Evolutionary conservation across 1,140 invertebrate species (phyloP).

Genomic region (Colletes gigas): DNA sequence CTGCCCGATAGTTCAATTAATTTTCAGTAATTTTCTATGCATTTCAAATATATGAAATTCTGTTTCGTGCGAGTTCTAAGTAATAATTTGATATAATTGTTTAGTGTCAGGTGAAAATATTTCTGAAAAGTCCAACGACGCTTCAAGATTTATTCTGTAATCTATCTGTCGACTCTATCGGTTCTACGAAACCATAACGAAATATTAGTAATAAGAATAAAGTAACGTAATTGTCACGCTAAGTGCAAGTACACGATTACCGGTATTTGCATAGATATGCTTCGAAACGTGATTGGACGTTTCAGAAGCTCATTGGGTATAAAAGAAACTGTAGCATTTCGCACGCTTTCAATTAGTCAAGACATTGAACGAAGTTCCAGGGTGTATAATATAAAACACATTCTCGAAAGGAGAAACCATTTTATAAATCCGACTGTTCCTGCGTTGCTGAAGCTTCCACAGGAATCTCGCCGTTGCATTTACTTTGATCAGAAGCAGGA

Average conservation of each 20-base stretch:
- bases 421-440: conserved; percentile 46
- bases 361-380: conserved; percentile 28
- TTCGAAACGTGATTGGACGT: neutral
- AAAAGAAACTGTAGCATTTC: conserved; percentile 34
- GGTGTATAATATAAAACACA: conserved; percentile 45
- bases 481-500: conserved; percentile 35
- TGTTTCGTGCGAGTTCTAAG: conserved; percentile 7
- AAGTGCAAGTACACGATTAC: neutral
- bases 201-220: too few relatives aligned
- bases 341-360: conserved; percentile 6
- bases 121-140: conserved; percentile 24
- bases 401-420: conserved; percentile 11
- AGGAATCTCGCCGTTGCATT: conserved; percentile 46
- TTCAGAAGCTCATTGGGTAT: conserved; percentile 12
- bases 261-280: neutral
- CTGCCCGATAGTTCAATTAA: neutral
- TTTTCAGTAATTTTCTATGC: conserved; percentile 13
- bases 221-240: neutral
- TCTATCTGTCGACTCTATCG: too few relatives aligned
- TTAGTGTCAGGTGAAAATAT: neutral
- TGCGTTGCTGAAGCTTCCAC: neutral
- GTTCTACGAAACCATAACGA: too few relatives aligned
- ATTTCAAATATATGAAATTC: neutral
- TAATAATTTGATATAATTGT: conserved; percentile 17
- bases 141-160: neutral